These are phyloP conservation scores for Geopemphigus sp. DNA, from an alignment of 1,140 invertebrate species.

Conservation along the genomic window DNA sequence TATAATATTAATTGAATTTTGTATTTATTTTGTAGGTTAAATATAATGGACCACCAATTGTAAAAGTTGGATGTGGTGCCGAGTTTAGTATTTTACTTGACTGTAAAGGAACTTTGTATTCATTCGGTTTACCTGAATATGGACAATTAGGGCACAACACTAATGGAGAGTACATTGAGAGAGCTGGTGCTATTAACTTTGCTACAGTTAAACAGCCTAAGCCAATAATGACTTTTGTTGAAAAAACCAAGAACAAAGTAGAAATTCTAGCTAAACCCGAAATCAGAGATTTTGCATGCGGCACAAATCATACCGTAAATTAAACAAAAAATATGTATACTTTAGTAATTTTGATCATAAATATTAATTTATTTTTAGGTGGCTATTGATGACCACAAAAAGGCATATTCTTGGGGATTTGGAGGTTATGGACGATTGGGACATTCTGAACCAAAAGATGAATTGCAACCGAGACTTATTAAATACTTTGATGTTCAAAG, in stretches of 20 bases:
- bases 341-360: conserved; percentile 19
- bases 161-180: conserved; percentile 90
- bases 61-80: conserved; percentile 83
- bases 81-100: conserved; percentile 91
- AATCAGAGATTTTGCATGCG: conserved; percentile 86
- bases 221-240: conserved; percentile 80
- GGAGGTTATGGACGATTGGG: conserved; percentile 89
- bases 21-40: conserved; percentile 54
- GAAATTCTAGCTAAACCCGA: conserved; percentile 79
- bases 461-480: conserved; percentile 81
- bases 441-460: conserved; percentile 87
- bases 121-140: conserved; percentile 89
- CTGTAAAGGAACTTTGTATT: conserved; percentile 81
- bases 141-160: conserved; percentile 90
- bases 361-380: conserved; percentile 60
- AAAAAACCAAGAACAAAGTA: conserved; percentile 81
- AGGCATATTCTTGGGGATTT: conserved; percentile 91
- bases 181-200: conserved; percentile 81
- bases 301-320: conserved; percentile 82
- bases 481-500: conserved; percentile 84
- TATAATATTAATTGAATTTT: neutral
- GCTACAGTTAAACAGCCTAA: conserved; percentile 82
- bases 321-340: neutral
- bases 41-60: conserved; percentile 71
- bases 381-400: conserved; percentile 80